These are phyloP conservation scores for Acanthis flammea DNA, from an alignment of 2,797 vertebrate genomes.

Conservation along the genomic window DNA sequence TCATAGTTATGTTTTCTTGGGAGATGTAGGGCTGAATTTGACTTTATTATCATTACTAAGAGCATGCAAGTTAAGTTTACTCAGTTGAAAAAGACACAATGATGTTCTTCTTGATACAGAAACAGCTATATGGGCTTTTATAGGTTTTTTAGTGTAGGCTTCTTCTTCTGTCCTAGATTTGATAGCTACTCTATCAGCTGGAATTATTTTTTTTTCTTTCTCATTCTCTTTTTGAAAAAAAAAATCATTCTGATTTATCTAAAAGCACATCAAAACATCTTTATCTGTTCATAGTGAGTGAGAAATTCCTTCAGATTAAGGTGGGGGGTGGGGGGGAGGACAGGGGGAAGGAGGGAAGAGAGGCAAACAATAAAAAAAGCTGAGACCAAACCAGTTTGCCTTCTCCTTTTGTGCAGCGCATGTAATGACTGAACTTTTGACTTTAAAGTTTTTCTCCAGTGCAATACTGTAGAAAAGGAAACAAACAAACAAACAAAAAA, in stretches of 20 bases:
- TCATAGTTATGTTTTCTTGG: constrained; percentile 8
- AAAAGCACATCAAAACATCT: constrained; percentile 17
- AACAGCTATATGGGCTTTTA: constrained; percentile 6
- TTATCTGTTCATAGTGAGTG: constrained; percentile 11
- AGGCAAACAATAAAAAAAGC: not conserved
- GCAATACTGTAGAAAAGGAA: not conserved
- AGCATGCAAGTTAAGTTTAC: constrained; percentile 39
- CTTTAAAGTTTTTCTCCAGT: not conserved
- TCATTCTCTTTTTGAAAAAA: not conserved
- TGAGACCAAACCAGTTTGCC: not conserved
- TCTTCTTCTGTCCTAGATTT: constrained; percentile 35
- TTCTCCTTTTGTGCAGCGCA: not conserved
- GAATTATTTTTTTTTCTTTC: not conserved
- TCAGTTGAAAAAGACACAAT: constrained; percentile 21
- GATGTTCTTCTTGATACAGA: not conserved
- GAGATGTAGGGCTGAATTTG: constrained; percentile 27
- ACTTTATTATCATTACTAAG: constrained; percentile 21
- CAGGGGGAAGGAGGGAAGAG: not conserved
- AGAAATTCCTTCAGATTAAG: constrained; percentile 37
- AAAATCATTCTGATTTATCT: constrained; percentile 8
- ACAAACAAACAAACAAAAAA: constrained; percentile 15
- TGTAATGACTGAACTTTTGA: constrained; percentile 45
- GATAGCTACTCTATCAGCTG: constrained; percentile 14
- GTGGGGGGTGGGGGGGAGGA: no score
- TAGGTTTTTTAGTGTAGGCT: constrained; percentile 32